Percentiles rank a stretch among this genome's conserved stretches.
Conservation (phyloP, 2,797 vertebrate species). For the Sorex maritimensis region DNA sequence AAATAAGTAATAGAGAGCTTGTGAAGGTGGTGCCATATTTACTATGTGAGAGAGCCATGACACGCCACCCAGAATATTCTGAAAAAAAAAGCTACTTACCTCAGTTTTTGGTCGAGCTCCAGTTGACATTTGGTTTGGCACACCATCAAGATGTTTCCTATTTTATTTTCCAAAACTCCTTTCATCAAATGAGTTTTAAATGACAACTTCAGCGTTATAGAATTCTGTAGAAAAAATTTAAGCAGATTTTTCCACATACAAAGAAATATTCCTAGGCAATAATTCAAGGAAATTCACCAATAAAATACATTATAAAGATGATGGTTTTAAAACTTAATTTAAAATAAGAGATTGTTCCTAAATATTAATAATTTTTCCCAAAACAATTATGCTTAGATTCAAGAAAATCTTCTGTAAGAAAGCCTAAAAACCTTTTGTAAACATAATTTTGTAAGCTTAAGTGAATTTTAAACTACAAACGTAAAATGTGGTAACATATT, state of each 20-base stretch:
- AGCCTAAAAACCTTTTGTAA: background rate
- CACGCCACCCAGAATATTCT: background rate
- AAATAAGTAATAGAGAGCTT: background rate
- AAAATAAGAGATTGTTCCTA: constrained; percentile 64
- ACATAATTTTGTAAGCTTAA: constrained; percentile 41
- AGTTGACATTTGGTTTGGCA: constrained; percentile 77
- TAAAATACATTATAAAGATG: constrained; percentile 47
- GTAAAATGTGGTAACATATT: constrained; percentile 28
- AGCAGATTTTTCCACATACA: constrained; percentile 13
- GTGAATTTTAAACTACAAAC: constrained; percentile 27
- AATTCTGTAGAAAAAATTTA: constrained; percentile 76
- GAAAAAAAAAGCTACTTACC: constrained; percentile 81
- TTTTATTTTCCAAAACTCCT: constrained; percentile 78
- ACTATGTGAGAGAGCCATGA: background rate
- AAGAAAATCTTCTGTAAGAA: constrained; percentile 26
- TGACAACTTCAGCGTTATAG: constrained; percentile 74
- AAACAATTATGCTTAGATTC: constrained; percentile 45
- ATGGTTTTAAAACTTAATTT: constrained; percentile 53
- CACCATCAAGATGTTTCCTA: constrained; percentile 77
- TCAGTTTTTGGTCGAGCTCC: constrained; percentile 84
- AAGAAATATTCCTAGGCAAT: constrained; percentile 12
- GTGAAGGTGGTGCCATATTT: background rate
- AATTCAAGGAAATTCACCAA: constrained; percentile 59
- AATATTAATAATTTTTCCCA: constrained; percentile 50
- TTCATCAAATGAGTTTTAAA: constrained; percentile 76